Percentiles rank a stretch among this genome's conserved stretches.
Evolutionary conservation across 2,888 invertebrate genomes (phyloP).

Genomic region (Ennomos quercinarius): DNA sequence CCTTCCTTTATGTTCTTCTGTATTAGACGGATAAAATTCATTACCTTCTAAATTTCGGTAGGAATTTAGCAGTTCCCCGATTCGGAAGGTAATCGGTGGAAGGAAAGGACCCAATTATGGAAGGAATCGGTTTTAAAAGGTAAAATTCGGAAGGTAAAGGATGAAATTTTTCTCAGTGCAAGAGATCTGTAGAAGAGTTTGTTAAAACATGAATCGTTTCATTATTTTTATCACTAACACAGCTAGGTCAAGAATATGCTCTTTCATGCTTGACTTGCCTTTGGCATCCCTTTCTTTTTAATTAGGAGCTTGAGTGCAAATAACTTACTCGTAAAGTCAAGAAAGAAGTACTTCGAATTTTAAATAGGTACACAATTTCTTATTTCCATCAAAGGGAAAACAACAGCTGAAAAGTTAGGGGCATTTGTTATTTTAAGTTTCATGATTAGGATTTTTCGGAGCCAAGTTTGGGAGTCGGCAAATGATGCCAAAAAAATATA

Average conservation of each 20-base stretch:
- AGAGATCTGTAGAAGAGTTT: too few species aligned
- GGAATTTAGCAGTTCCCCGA: too few species aligned
- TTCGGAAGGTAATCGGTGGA: too few species aligned
- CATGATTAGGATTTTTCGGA: constrained; percentile 72
- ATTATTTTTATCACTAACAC: neutral
- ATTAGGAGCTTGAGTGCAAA: constrained; percentile 65
- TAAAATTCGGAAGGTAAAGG: too few species aligned
- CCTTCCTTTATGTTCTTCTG: too few species aligned
- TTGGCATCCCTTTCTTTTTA: constrained; percentile 50
- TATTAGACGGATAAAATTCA: too few species aligned
- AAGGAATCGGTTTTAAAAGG: too few species aligned
- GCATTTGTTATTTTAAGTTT: constrained; percentile 74
- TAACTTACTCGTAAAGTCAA: constrained; percentile 65
- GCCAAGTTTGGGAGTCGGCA: constrained; percentile 45
- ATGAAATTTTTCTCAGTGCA: too few species aligned
- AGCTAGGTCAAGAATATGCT: neutral
- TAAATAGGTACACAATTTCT: constrained; percentile 55
- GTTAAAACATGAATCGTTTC: too few species aligned
- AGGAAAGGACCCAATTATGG: too few species aligned
- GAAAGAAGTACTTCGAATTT: constrained; percentile 55
- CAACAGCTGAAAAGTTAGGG: constrained; percentile 59
- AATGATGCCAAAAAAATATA: constrained; percentile 65
- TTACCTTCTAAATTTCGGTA: too few species aligned
- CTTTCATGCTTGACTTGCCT: constrained; percentile 26
- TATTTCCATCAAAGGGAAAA: constrained; percentile 59